Evolutionary conservation across 1,140 invertebrate species (phyloP).

Genomic region (Drosophila bifasciata): DNA sequence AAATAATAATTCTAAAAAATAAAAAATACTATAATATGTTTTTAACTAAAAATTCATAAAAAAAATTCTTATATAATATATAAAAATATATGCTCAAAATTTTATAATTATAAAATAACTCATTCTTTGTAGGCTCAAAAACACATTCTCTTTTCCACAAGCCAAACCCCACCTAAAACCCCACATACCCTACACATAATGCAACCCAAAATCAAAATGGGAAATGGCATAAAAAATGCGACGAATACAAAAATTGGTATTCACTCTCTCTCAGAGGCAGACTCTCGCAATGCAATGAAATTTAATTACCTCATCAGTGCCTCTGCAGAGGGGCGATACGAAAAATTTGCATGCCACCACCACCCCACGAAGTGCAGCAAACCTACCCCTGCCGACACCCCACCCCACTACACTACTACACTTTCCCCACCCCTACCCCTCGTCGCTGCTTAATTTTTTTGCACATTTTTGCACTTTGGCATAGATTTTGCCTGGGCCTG

Average conservation of each 20-base stretch:
- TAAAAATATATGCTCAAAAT: too few species aligned
- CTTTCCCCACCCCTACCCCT: conserved; percentile 13
- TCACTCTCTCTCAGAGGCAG: conserved; percentile 46
- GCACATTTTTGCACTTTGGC: conserved; percentile 48
- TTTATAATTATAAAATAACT: too few species aligned
- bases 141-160: too few species aligned
- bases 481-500: conserved; percentile 37
- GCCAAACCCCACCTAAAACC: too few species aligned
- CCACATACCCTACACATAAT: conserved; percentile 7
- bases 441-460: conserved; percentile 37
- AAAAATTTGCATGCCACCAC: conserved; percentile 73
- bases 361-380: conserved; percentile 49
- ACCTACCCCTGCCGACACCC: neutral
- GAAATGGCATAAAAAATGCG: conserved; percentile 41
- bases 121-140: too few species aligned
- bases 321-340: conserved; percentile 25
- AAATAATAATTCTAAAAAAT: too few species aligned
- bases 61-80: too few species aligned
- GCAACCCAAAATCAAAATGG: neutral
- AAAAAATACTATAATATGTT: too few species aligned
- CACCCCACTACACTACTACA: neutral
- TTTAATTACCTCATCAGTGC: conserved; percentile 70
- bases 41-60: too few species aligned
- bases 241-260: conserved; percentile 54
- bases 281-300: conserved; percentile 21